phyloP scores from a whole-genome alignment of 2,888 invertebrate species.

The Pimpla rufipes region DNA sequence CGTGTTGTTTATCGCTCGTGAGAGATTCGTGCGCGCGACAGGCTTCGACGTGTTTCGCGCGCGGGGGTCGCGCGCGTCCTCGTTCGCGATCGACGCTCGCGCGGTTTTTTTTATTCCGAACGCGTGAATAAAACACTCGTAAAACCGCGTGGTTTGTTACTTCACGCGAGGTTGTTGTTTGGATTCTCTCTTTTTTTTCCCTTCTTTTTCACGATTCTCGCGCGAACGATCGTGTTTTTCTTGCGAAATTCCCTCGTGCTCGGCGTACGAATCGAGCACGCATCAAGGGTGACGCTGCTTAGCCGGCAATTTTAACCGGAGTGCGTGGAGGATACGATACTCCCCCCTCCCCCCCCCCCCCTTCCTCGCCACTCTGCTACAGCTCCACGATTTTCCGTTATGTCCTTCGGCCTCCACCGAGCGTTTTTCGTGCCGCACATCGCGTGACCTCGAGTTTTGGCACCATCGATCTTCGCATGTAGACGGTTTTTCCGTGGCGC shows the following conservation, averaged over 20 bases:
- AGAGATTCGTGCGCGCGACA: neutral
- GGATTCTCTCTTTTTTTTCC: neutral
- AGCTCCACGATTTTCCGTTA: constrained; percentile 5
- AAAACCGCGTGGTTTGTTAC: neutral
- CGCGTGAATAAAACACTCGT: constrained; percentile 11
- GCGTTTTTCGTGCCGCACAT: neutral
- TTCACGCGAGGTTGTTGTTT: neutral
- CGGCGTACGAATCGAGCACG: constrained; percentile 26
- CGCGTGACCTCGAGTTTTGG: constrained; percentile 33
- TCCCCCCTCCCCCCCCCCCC: no score
- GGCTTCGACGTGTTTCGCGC: neutral
- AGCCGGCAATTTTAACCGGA: neutral
- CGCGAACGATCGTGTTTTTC: constrained; percentile 10
- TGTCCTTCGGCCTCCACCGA: constrained; percentile 21
- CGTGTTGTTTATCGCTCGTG: constrained; percentile 23
- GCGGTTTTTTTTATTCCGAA: neutral
- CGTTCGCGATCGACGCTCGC: neutral
- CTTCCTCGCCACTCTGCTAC: neutral
- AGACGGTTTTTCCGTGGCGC: neutral
- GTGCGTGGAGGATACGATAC: constrained; percentile 3
- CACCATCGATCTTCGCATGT: constrained; percentile 16
- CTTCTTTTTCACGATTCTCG: constrained; percentile 3
- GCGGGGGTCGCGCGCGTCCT: neutral
- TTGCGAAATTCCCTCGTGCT: constrained; percentile 52
- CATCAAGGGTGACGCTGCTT: neutral